Evolutionary conservation across 2,888 invertebrate genomes (phyloP).

Genomic region (Drosophila cognata): DNA sequence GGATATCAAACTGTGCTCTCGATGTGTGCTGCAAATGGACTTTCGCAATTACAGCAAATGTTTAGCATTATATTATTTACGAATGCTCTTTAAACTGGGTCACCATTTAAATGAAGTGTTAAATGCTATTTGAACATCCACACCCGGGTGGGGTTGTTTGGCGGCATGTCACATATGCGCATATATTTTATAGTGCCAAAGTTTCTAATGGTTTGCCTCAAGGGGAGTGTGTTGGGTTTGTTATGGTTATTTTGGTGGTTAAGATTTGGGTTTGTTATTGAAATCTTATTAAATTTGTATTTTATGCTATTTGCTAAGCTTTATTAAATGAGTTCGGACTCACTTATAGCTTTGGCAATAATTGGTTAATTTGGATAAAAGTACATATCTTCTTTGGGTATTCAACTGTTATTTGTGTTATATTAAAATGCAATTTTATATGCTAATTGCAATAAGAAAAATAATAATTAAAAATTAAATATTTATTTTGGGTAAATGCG

Average conservation of each 20-base stretch:
- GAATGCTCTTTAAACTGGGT: conserved; percentile 66
- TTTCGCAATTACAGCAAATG: conserved; percentile 60
- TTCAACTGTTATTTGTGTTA: neutral
- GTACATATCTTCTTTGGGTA: neutral
- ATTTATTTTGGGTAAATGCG: neutral
- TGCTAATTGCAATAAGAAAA: neutral
- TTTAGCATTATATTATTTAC: conserved; percentile 29
- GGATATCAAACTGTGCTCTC: conserved; percentile 1
- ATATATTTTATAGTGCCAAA: conserved; percentile 55
- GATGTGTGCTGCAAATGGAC: conserved; percentile 53
- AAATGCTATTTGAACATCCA: conserved; percentile 52
- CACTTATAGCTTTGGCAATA: neutral
- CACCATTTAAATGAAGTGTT: conserved; percentile 63
- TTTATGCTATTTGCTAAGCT: conserved; percentile 4
- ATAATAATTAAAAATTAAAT: neutral
- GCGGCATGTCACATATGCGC: conserved; percentile 64
- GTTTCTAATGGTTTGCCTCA: conserved; percentile 15
- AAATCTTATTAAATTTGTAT: conserved; percentile 29
- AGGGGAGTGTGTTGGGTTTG: neutral
- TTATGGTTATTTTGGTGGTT: conserved; percentile 12
- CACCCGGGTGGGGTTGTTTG: conserved; percentile 5
- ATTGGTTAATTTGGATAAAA: neutral
- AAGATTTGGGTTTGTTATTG: neutral
- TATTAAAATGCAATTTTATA: neutral
- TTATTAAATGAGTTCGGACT: neutral